Base-by-base conservation (phyloP, 2,113 vertebrate genomes). In the Alouatta palliata region DNA sequence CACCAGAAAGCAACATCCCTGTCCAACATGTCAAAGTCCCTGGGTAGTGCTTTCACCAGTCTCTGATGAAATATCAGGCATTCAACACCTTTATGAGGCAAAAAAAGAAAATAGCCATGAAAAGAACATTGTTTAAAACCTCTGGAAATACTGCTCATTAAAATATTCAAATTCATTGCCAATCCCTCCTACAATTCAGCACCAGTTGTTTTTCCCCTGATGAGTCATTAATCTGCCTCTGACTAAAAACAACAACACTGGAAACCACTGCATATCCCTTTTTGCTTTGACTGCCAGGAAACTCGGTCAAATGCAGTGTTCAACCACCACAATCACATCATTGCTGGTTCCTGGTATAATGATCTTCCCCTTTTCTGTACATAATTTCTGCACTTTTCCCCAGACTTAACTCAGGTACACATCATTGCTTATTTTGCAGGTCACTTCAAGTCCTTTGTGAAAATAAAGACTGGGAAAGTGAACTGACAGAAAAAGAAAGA, bases 221-320 rank as follows among this genome's bases (percentile, higher is more conserved):
- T 37, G 35, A 86, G 75, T 40, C 8, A 19, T 96, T 86, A 43
- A n/a, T 77, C 86, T 91, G 54, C 43, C 79, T 95, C 86, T 45
- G 58, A 58, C 4, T 19, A 14, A 91, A 66, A 90, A 40, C 5
- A 43, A 21, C 11, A 66, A 92, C n/a, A 37, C 2, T 81, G 66
- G 71, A 97, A 98, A 96, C 37, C 71, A 45, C 70, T n/a, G 13
- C 9, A 14, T 71, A 32, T 32, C 64, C 73, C 13, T 84, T 73
- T 96, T 90, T 56, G 37, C 83, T 30, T 75, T 82, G 64, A 81
- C 75, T 81, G 40, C 76, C 84, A 61, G 81, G 97, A 96, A 97
- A 52, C 90, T 90, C 84, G 80, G 64, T 93, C 94, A 93, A 84
- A 92, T 82, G 77, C 90, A 56, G 87, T 37, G 76, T 10, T 85